A percentile compares a stretch with the other conserved stretches of the same genome.
These are phyloP conservation scores for Cervus canadensis DNA, from an alignment of 2,113 vertebrate genomes.

Conservation along the genomic window DNA sequence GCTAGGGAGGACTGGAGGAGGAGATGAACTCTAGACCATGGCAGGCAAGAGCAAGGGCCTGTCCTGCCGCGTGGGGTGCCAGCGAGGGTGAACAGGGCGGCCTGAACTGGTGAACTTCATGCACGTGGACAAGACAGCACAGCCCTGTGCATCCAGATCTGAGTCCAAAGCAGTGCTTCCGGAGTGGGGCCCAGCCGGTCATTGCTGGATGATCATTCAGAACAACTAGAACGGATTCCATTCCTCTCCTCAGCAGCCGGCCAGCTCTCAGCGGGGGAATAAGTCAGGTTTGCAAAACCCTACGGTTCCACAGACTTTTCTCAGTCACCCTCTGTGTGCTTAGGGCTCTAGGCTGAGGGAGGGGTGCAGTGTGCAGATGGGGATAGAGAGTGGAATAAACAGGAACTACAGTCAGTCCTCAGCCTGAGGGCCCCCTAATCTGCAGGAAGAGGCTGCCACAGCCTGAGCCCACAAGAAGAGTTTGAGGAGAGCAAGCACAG, in stretches of 20 bases:
- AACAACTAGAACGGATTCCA: not conserved
- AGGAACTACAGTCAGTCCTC: not conserved
- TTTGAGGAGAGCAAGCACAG: not conserved
- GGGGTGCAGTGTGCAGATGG: not conserved
- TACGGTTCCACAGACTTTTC: not conserved
- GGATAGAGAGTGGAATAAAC: not conserved
- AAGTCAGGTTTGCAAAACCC: not conserved
- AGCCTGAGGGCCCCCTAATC: not conserved
- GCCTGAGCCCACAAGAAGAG: not conserved
- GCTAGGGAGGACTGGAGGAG: not conserved
- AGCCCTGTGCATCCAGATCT: not conserved
- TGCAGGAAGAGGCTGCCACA: not conserved
- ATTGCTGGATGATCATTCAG: not conserved
- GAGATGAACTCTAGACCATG: rapidly evolving
- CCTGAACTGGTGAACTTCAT: not conserved
- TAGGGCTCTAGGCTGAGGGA: not conserved
- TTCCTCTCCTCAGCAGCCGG: not conserved
- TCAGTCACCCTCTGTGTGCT: not conserved
- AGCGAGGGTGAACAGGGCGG: not conserved
- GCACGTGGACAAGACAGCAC: not conserved
- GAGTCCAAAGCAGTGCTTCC: not conserved
- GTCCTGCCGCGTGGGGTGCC: rapidly evolving
- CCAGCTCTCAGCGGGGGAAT: not conserved
- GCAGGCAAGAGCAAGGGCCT: not conserved
- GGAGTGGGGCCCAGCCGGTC: too few relatives aligned